Evolutionary conservation across 2,113 vertebrate species (phyloP).

Genomic region (Turnix velox): DNA sequence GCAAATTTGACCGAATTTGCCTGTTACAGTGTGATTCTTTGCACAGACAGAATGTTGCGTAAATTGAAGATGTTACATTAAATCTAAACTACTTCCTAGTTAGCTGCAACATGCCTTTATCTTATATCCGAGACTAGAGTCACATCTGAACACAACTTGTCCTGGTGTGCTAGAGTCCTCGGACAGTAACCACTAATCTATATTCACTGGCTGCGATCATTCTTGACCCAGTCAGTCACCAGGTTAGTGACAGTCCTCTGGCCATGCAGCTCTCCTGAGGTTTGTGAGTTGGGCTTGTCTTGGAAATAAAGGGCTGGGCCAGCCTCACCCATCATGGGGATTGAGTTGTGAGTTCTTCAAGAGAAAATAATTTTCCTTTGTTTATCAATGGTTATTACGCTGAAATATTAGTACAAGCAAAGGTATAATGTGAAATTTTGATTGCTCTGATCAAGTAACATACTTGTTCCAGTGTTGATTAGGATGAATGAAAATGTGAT

Average conservation of each 20-base stretch:
- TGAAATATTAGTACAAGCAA: neutral
- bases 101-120: neutral
- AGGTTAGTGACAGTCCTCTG: conserved; percentile 44
- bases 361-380: neutral
- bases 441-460: neutral
- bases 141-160: conserved; percentile 47
- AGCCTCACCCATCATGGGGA: accelerated
- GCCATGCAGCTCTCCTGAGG: neutral
- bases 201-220: conserved; percentile 50
- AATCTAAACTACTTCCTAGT: neutral
- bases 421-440: neutral
- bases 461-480: neutral
- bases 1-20: neutral
- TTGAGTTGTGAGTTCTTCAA: neutral
- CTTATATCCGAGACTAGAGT: conserved; percentile 65
- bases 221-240: conserved; percentile 47
- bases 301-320: neutral
- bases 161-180: conserved; percentile 70
- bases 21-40: accelerated
- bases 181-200: conserved; percentile 60
- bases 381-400: neutral
- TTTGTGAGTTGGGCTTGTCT: accelerated
- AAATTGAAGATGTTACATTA: accelerated
- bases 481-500: neutral
- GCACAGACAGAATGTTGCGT: accelerated